Conservation (phyloP, 1,140 invertebrate genomes). For the Potamilus streckersoni region DNA sequence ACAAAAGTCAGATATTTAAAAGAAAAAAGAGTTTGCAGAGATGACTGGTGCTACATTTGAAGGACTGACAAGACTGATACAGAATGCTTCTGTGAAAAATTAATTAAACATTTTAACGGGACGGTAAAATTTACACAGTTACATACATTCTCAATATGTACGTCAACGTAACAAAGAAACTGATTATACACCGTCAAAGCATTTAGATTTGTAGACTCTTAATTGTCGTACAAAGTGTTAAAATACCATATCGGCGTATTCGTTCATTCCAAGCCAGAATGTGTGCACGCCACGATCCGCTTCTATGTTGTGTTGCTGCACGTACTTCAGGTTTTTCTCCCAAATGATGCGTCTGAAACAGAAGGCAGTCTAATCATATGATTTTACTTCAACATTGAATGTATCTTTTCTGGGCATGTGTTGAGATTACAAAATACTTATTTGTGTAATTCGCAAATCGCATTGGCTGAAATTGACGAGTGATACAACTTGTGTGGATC, state of each 20-base stretch:
- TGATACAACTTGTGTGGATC: no score
- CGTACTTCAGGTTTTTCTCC: constrained; percentile 61
- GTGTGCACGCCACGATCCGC: constrained; percentile 71
- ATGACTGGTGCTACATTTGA: no score
- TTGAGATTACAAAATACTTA: background rate
- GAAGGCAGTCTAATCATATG: background rate
- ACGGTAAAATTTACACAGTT: no score
- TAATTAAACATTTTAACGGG: no score
- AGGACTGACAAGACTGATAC: no score
- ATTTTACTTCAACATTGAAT: background rate
- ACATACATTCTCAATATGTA: no score
- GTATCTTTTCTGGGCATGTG: background rate
- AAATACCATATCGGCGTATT: constrained; percentile 62
- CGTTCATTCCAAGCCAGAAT: constrained; percentile 64
- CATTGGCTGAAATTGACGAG: background rate
- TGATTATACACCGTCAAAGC: no score
- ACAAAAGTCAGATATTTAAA: no score
- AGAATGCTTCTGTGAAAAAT: no score
- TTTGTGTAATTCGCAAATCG: background rate
- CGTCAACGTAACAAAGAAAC: no score
- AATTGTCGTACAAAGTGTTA: background rate
- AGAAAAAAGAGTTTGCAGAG: no score
- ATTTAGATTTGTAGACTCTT: no score
- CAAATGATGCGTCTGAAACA: constrained; percentile 44
- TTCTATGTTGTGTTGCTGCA: constrained; percentile 83